Conservation (phyloP, 2,888 invertebrate genomes). For the Apotomis capreana region DNA sequence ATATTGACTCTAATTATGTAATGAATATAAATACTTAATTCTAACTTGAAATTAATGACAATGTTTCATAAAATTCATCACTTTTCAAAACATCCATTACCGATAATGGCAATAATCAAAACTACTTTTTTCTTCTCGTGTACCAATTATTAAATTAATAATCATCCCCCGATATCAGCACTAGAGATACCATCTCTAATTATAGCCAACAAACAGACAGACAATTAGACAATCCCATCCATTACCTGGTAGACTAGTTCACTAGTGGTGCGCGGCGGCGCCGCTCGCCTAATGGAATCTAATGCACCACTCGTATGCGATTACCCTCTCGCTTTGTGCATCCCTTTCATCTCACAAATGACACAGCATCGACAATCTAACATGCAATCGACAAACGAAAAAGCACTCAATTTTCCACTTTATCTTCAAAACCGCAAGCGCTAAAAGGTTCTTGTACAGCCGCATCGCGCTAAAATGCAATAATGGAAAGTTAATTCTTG, state of each 20-base stretch:
- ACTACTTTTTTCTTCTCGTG: too few species aligned
- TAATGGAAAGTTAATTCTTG: conserved; percentile 40
- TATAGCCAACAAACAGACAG: neutral
- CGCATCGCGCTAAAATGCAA: conserved; percentile 17
- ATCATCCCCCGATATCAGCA: neutral
- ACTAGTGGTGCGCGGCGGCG: conserved; percentile 42
- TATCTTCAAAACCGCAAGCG: conserved; percentile 32
- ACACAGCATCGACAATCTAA: conserved; percentile 63
- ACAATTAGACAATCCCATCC: conserved; percentile 31
- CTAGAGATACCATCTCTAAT: neutral
- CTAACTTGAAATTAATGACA: too few species aligned
- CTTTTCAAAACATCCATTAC: too few species aligned
- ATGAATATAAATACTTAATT: too few species aligned
- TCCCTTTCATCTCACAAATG: conserved; percentile 67
- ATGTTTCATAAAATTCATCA: too few species aligned
- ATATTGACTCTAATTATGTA: too few species aligned
- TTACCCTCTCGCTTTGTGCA: conserved; percentile 79
- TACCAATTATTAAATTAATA: neutral
- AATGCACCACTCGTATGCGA: conserved; percentile 75
- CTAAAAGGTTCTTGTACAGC: conserved; percentile 23
- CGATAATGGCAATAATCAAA: too few species aligned
- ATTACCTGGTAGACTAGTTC: conserved; percentile 41
- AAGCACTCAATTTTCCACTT: conserved; percentile 50
- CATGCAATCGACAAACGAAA: conserved; percentile 44
- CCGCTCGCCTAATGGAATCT: conserved; percentile 66